Percentiles rank a stretch among this genome's conserved stretches.
phyloP scores from a whole-genome alignment of 1,140 invertebrate species.

The Monochamus saltuarius region DNA sequence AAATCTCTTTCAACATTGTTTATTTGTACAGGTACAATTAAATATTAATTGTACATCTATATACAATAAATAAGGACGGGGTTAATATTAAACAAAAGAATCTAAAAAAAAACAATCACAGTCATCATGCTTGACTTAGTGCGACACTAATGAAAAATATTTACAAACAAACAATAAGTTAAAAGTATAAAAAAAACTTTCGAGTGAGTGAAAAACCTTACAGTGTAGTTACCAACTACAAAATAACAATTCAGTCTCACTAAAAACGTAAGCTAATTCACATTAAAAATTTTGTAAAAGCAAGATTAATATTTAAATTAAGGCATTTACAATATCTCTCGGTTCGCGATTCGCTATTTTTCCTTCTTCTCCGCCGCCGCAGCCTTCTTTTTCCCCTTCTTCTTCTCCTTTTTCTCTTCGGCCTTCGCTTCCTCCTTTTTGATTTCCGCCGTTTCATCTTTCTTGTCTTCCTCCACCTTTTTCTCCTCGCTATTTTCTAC shows the following conservation, averaged over 20 bases:
- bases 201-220: too few relatives aligned
- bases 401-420: constrained; percentile 23
- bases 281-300: constrained; percentile 25
- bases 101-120: too few relatives aligned
- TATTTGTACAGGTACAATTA: too few relatives aligned
- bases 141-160: too few relatives aligned
- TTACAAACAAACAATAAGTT: too few relatives aligned
- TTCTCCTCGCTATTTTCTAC: not conserved
- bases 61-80: too few relatives aligned
- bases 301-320: constrained; percentile 15
- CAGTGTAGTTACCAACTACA: too few relatives aligned
- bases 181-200: too few relatives aligned
- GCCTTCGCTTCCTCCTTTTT: constrained; percentile 26
- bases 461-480: not conserved
- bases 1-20: too few relatives aligned
- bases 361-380: constrained; percentile 17
- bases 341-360: constrained; percentile 13
- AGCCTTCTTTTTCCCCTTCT: constrained; percentile 25
- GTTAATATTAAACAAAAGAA: too few relatives aligned
- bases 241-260: constrained; percentile 23
- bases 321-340: constrained; percentile 13
- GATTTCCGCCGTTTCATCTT: constrained; percentile 9
- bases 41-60: too few relatives aligned
- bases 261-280: constrained; percentile 21
- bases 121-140: too few relatives aligned